phyloP scores from a whole-genome alignment of 1,140 invertebrate species.

The Drosophila pruinosa region DNA sequence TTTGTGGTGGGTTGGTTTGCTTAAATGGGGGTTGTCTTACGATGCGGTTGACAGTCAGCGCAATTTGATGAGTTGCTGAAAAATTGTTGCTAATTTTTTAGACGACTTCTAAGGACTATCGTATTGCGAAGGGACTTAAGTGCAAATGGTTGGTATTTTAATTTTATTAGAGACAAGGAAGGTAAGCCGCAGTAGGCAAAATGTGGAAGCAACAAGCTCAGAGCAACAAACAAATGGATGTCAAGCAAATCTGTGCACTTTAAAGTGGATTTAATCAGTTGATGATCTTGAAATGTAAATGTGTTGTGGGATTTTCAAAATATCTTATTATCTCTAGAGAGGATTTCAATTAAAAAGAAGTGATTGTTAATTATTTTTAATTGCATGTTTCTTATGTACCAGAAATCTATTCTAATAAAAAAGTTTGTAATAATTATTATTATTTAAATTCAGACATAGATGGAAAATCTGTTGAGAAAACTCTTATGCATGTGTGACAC shows the following conservation, averaged over 20 bases:
- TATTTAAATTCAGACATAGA: no score
- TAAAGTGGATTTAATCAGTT: neutral
- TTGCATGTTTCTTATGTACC: no score
- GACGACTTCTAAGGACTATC: conserved; percentile 40
- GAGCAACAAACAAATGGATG: conserved; percentile 28
- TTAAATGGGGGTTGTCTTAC: conserved; percentile 24
- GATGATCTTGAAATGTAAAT: neutral
- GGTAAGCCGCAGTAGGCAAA: conserved; percentile 18
- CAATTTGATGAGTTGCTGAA: conserved; percentile 74
- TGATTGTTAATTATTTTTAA: no score
- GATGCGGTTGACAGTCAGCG: conserved; percentile 69
- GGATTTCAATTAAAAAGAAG: neutral
- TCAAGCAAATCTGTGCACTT: conserved; percentile 17
- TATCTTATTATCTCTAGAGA: neutral
- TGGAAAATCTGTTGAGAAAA: no score
- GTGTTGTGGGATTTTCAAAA: neutral
- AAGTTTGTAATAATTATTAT: no score
- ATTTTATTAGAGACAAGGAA: conserved; percentile 62
- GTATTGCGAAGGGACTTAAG: conserved; percentile 54
- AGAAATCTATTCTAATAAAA: no score
- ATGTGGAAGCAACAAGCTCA: conserved; percentile 41
- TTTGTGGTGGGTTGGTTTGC: neutral
- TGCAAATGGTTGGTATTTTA: conserved; percentile 75
- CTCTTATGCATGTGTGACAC: no score
- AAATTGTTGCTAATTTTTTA: conserved; percentile 81